phyloP scores from a whole-genome alignment of 1,140 invertebrate species.

The Drosophila nigromelanica region DNA sequence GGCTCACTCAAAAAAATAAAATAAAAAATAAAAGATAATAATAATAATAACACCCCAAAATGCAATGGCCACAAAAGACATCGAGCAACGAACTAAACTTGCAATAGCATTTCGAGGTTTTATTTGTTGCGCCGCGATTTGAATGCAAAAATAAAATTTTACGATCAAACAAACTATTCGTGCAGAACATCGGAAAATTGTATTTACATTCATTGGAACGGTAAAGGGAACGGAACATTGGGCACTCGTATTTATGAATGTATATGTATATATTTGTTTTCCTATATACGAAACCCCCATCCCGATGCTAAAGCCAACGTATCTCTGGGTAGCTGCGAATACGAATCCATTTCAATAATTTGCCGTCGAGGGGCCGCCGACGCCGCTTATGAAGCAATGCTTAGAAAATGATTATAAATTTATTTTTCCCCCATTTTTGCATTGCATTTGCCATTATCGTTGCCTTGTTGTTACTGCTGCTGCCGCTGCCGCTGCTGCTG shows the following conservation, averaged over 20 bases:
- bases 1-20: not conserved
- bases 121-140: slow-evolving; percentile 66
- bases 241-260: slow-evolving; percentile 29
- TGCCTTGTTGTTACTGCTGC: slow-evolving; percentile 45
- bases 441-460: slow-evolving; percentile 69
- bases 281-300: not conserved
- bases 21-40: not conserved
- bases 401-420: slow-evolving; percentile 81
- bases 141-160: slow-evolving; percentile 81
- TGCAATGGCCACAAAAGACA: slow-evolving; percentile 8
- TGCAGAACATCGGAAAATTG: slow-evolving; percentile 80
- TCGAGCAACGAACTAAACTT: slow-evolving; percentile 33
- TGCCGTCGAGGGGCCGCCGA: slow-evolving; percentile 67
- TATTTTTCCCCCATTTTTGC: slow-evolving; percentile 46
- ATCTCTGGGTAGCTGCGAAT: slow-evolving; percentile 51
- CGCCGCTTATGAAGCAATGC: slow-evolving; percentile 51
- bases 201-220: slow-evolving; percentile 70
- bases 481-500: not conserved
- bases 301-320: slow-evolving; percentile 9
- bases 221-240: slow-evolving; percentile 39
- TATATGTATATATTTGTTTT: not conserved
- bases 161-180: slow-evolving; percentile 81
- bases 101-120: slow-evolving; percentile 60
- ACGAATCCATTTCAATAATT: slow-evolving; percentile 80
- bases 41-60: slow-evolving; percentile 8